Percentiles rank a stretch among this genome's conserved stretches.
Evolutionary conservation across 1,140 invertebrate genomes (phyloP).

Genomic region (Drosophila lini): DNA sequence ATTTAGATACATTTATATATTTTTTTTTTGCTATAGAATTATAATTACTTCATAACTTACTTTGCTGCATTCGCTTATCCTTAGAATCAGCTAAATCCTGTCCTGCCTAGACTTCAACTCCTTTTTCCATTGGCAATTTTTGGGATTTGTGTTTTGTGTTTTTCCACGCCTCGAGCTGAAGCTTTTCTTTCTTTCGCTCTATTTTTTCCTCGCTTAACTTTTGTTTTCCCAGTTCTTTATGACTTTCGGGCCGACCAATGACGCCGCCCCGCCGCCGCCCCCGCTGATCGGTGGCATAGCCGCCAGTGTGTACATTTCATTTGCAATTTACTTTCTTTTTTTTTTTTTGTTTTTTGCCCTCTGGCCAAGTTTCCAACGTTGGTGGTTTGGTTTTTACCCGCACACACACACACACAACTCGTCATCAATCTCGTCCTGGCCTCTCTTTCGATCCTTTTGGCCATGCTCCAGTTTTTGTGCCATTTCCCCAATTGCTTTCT

Average conservation of each 20-base stretch:
- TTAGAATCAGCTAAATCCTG: not conserved
- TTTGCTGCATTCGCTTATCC: not conserved
- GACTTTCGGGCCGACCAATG: conserved; percentile 23
- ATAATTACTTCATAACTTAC: not conserved
- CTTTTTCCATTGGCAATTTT: not conserved
- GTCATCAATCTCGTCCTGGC: conserved; percentile 38
- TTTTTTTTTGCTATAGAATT: not conserved
- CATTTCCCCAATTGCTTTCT: conserved; percentile 68
- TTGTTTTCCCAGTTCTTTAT: conserved; percentile 45
- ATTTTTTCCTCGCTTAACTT: conserved; percentile 6
- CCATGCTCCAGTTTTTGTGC: conserved; percentile 66
- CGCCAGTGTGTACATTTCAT: conserved; percentile 40
- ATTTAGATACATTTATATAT: not conserved
- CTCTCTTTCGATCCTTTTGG: conserved; percentile 55
- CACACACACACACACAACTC: not conserved
- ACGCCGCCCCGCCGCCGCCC: not conserved
- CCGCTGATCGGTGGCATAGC: conserved; percentile 17
- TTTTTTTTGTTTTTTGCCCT: conserved; percentile 18
- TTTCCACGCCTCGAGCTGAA: not conserved
- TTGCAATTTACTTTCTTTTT: conserved; percentile 38
- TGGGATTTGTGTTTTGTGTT: not conserved
- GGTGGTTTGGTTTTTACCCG: conserved; percentile 20
- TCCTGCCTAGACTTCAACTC: not conserved
- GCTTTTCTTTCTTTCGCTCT: not conserved
- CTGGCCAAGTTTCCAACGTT: conserved; percentile 41